Percentiles rank a stretch among this genome's conserved stretches.
phyloP scores from a whole-genome alignment of 1,140 invertebrate species.

The Zaprionus kolodkinae region DNA sequence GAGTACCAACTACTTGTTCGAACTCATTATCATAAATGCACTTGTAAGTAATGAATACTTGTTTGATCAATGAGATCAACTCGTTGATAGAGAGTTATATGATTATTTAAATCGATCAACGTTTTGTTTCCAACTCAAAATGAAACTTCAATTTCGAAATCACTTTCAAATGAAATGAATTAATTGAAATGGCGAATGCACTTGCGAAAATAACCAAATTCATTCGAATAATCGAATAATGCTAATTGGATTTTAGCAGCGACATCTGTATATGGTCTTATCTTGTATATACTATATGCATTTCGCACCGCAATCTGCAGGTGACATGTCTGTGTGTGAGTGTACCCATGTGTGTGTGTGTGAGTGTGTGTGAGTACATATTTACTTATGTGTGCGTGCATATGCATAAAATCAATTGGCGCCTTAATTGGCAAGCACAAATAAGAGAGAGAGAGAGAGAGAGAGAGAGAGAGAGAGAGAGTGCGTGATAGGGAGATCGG shows the following conservation, averaged over 20 bases:
- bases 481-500: no score
- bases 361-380: not conserved
- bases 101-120: not conserved
- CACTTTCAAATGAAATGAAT: not conserved
- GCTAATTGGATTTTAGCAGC: constrained; percentile 15
- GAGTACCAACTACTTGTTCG: not conserved
- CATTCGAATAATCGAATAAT: constrained; percentile 28
- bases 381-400: constrained; percentile 28
- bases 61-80: not conserved
- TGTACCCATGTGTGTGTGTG: not conserved
- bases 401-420: constrained; percentile 59
- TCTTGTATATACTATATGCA: not conserved
- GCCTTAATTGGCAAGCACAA: constrained; percentile 61
- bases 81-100: not conserved
- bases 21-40: not conserved
- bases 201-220: not conserved
- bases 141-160: constrained; percentile 12
- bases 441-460: constrained; percentile 28
- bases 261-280: constrained; percentile 10
- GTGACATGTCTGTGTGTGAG: not conserved
- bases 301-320: not conserved
- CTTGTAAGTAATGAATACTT: not conserved
- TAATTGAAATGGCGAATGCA: constrained; percentile 8
- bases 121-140: not conserved
- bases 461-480: constrained; percentile 4